A percentile compares a stretch with the other conserved stretches of the same genome.
Conservation (phyloP, 2,113 vertebrate genomes). For the Probosciger aterrimus region DNA sequence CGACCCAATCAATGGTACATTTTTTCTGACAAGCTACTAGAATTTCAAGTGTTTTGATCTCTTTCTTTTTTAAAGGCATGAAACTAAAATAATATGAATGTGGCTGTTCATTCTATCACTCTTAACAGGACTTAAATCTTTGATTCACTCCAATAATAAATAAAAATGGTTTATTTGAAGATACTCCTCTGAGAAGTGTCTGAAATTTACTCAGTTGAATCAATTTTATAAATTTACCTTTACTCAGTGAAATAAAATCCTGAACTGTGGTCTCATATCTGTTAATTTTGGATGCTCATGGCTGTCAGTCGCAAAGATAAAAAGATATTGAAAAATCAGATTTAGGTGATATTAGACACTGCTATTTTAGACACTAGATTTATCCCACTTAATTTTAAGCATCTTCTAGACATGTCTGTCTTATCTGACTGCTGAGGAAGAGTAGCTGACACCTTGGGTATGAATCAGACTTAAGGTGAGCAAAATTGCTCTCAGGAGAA, state of each 20-base stretch:
- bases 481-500: background rate
- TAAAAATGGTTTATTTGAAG: background rate
- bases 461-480: background rate
- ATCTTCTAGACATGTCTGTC: background rate
- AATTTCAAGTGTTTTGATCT: slow-evolving; percentile 39
- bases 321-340: background rate
- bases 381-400: background rate
- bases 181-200: background rate
- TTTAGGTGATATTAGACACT: background rate
- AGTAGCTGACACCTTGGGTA: background rate
- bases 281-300: background rate
- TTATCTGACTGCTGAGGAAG: background rate
- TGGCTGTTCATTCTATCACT: background rate
- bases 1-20: slow-evolving; percentile 23
- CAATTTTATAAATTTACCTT: background rate
- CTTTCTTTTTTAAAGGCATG: slow-evolving; percentile 5
- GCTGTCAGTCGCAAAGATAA: background rate
- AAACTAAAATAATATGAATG: slow-evolving; percentile 3
- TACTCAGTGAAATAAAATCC: background rate
- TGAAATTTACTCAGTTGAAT: background rate
- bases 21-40: slow-evolving; percentile 39
- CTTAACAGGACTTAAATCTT: background rate
- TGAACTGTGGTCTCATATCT: background rate
- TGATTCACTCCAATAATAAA: slow-evolving; percentile 5
- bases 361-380: background rate